These are phyloP conservation scores for Polypterus bichir DNA, from an alignment of 2,113 vertebrate genomes.

Conservation along the genomic window DNA sequence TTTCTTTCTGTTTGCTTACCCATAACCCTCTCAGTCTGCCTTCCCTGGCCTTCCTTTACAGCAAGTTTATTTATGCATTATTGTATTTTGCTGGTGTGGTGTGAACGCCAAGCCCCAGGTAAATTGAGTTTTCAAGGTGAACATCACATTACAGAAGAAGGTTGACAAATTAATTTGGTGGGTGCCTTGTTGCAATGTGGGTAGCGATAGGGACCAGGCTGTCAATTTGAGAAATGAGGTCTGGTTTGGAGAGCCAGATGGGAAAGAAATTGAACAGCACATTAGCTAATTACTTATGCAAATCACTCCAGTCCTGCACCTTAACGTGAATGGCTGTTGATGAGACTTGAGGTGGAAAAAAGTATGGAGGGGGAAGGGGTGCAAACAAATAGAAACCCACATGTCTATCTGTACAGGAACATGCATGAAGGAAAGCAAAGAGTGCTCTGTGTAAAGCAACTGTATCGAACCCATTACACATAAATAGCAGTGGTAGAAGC, in stretches of 20 bases:
- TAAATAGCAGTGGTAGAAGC: no score
- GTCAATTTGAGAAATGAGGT: slow-evolving; percentile 64
- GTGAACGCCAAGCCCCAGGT: slow-evolving; percentile 33
- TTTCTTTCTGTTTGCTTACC: no score
- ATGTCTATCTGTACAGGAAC: no score
- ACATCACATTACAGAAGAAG: slow-evolving; percentile 54
- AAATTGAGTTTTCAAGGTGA: slow-evolving; percentile 71
- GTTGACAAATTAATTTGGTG: slow-evolving; percentile 62
- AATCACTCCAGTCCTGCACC: slow-evolving; percentile 49
- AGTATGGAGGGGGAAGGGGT: slow-evolving; percentile 24
- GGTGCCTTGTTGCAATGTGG: slow-evolving; percentile 46
- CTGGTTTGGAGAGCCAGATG: slow-evolving; percentile 51
- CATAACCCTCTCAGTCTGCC: no score
- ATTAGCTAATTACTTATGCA: slow-evolving; percentile 70
- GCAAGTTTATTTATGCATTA: no score
- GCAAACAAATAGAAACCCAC: no score
- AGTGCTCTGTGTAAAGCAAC: no score
- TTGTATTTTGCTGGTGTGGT: no score
- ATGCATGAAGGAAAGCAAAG: no score
- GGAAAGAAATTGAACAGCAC: slow-evolving; percentile 49
- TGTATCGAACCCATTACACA: no score
- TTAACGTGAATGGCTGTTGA: slow-evolving; percentile 47
- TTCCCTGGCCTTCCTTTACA: no score
- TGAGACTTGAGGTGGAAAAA: slow-evolving; percentile 38
- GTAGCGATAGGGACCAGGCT: slow-evolving; percentile 54